phyloP scores from a whole-genome alignment of 2,113 vertebrate species.

The Albula glossodonta region DNA sequence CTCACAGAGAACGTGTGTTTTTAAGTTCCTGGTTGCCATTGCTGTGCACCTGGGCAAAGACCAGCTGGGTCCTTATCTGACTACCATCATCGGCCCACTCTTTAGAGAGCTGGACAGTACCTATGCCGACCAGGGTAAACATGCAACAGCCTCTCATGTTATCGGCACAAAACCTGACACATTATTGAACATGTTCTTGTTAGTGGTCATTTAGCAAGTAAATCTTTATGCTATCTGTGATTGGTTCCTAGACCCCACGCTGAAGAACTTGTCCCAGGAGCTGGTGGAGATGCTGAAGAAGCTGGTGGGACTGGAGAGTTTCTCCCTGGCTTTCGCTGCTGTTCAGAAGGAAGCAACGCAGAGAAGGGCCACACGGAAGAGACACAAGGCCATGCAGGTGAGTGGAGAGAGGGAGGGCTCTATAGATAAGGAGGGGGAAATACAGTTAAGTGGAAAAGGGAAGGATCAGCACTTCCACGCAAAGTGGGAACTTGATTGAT shows the following conservation, averaged over 20 bases:
- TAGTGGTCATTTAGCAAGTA: not conserved
- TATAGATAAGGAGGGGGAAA: not conserved
- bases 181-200: not conserved
- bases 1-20: conserved; percentile 88
- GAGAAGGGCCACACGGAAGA: conserved; percentile 80
- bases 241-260: conserved; percentile 75
- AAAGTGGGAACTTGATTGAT: no score
- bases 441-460: not conserved
- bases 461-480: not conserved
- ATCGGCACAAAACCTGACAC: not conserved
- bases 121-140: conserved; percentile 89
- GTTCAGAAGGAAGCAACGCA: conserved; percentile 87
- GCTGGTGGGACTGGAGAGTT: conserved; percentile 82
- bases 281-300: conserved; percentile 92
- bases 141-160: not conserved
- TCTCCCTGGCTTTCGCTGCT: conserved; percentile 84
- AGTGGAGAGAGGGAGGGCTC: not conserved
- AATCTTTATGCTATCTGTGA: not conserved
- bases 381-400: conserved; percentile 88
- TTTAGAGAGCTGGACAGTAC: conserved; percentile 95
- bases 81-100: conserved; percentile 81
- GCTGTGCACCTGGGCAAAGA: conserved; percentile 87
- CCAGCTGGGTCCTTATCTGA: conserved; percentile 80
- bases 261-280: conserved; percentile 95
- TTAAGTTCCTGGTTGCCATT: conserved; percentile 93